phyloP scores from a whole-genome alignment of 2,797 vertebrate species.

The Pipistrellus kuhlii region DNA sequence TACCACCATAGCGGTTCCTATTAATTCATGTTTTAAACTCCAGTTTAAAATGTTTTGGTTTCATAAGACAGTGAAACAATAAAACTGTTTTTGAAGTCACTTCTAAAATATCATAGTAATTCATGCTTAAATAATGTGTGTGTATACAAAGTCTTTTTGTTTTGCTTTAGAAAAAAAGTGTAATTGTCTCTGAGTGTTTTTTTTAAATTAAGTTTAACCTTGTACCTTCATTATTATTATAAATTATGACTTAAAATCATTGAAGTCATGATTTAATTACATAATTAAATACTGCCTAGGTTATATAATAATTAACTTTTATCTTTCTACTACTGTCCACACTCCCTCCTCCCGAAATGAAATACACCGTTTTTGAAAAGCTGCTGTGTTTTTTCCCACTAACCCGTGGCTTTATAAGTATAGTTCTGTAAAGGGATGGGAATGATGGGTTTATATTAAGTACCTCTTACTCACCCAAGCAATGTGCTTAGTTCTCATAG shows the following conservation, averaged over 20 bases:
- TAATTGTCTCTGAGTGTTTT: slow-evolving; percentile 8
- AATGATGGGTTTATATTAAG: slow-evolving; percentile 4
- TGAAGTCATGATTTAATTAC: slow-evolving; percentile 33
- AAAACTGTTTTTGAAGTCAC: neutral
- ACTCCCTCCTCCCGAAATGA: neutral
- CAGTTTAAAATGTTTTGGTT: slow-evolving; percentile 58
- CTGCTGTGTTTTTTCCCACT: neutral
- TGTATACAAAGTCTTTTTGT: slow-evolving; percentile 45
- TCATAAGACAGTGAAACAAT: slow-evolving; percentile 41
- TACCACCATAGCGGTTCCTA: slow-evolving; percentile 10
- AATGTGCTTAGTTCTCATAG: slow-evolving; percentile 20
- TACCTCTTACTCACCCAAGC: neutral
- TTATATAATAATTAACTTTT: slow-evolving; percentile 39
- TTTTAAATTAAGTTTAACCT: slow-evolving; percentile 55
- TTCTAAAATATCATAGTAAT: slow-evolving; percentile 52
- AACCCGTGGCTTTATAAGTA: slow-evolving; percentile 13
- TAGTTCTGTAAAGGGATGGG: neutral
- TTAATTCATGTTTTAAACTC: slow-evolving; percentile 57
- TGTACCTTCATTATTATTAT: slow-evolving; percentile 30
- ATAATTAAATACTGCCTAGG: slow-evolving; percentile 13
- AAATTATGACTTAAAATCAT: slow-evolving; percentile 16
- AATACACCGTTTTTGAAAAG: slow-evolving; percentile 39
- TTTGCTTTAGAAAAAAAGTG: slow-evolving; percentile 37
- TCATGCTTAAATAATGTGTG: slow-evolving; percentile 3
- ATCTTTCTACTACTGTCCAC: neutral